A percentile compares a stretch with the other conserved stretches of the same genome.
Conservation (phyloP, 2,113 vertebrate species). For the Phyllostomus hastatus region DNA sequence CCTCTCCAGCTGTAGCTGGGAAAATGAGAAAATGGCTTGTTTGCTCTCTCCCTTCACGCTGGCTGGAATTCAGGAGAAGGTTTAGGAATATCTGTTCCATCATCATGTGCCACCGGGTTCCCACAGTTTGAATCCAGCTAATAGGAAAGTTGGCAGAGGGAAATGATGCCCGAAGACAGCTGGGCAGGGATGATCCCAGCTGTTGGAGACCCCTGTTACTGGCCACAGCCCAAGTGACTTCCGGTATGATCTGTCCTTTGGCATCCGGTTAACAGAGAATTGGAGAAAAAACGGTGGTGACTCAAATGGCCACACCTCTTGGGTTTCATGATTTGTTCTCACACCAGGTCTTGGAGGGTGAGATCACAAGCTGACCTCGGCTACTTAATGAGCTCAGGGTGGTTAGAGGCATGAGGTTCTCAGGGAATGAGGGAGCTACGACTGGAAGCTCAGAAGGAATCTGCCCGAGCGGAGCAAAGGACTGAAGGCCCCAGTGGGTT, state of each 20-base stretch:
- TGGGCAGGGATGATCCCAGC: conserved; percentile 64
- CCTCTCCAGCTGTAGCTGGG: conserved; percentile 69
- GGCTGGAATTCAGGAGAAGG: conserved; percentile 49
- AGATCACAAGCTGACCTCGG: conserved; percentile 61
- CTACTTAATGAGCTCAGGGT: conserved; percentile 56
- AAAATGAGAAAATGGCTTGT: conserved; percentile 60
- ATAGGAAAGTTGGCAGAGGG: conserved; percentile 69
- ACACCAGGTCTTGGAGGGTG: conserved; percentile 49
- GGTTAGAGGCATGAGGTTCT: conserved; percentile 20
- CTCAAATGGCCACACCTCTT: conserved; percentile 72
- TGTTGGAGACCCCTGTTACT: conserved; percentile 71
- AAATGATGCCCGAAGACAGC: conserved; percentile 72
- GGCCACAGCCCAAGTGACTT: conserved; percentile 65
- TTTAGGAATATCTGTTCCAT: conserved; percentile 63
- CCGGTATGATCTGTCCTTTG: conserved; percentile 74
- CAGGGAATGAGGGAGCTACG: neutral
- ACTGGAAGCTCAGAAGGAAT: neutral
- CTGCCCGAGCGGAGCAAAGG: conserved; percentile 27
- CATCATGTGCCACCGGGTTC: conserved; percentile 51
- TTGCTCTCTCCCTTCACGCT: conserved; percentile 16
- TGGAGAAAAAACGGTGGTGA: conserved; percentile 65
- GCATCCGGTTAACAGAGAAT: conserved; percentile 61
- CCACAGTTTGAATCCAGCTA: conserved; percentile 72
- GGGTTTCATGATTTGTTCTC: conserved; percentile 69
- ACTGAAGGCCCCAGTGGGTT: neutral